Evolutionary conservation across 2,113 vertebrate species (phyloP).

Genomic region (Anguilla rostrata): DNA sequence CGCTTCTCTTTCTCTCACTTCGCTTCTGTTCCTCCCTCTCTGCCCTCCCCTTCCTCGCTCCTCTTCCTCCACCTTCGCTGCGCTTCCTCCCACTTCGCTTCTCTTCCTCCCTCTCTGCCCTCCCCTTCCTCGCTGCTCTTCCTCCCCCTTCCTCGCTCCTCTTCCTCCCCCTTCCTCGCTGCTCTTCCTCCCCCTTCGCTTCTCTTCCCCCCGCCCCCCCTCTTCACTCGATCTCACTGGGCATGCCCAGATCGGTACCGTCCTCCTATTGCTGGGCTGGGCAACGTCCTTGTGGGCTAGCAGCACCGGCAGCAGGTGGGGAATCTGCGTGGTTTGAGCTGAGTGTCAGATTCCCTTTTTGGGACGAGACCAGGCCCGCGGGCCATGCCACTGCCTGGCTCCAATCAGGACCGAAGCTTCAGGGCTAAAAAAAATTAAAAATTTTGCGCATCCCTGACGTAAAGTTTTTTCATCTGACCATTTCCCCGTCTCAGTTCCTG

Average conservation of each 20-base stretch:
- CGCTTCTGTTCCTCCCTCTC: conserved; percentile 16
- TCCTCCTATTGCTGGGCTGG: not conserved
- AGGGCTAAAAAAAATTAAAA: too few relatives aligned
- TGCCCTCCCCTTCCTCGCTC: not conserved
- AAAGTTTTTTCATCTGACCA: not conserved
- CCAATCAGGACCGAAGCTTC: too few relatives aligned
- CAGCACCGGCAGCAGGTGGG: not conserved
- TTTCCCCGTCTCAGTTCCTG: not conserved
- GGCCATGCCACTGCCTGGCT: too few relatives aligned
- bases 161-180: conserved; percentile 24
- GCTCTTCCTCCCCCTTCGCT: conserved; percentile 13
- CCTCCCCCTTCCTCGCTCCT: not conserved
- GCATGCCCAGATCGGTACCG: not conserved
- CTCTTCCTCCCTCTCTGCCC: conserved; percentile 29
- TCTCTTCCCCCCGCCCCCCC: not conserved
- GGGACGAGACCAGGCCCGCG: too few relatives aligned
- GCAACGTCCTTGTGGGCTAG: not conserved
- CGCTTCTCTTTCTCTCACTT: conserved; percentile 16
- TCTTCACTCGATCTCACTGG: conserved; percentile 28
- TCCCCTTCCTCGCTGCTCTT: conserved; percentile 10
- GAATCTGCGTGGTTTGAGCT: too few relatives aligned
- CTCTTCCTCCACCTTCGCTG: not conserved
- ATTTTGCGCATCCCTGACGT: too few relatives aligned
- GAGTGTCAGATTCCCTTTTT: too few relatives aligned
- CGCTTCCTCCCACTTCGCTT: conserved; percentile 23